These are phyloP conservation scores for Tribolium freemani DNA, from an alignment of 2,888 invertebrate genomes.

Conservation along the genomic window DNA sequence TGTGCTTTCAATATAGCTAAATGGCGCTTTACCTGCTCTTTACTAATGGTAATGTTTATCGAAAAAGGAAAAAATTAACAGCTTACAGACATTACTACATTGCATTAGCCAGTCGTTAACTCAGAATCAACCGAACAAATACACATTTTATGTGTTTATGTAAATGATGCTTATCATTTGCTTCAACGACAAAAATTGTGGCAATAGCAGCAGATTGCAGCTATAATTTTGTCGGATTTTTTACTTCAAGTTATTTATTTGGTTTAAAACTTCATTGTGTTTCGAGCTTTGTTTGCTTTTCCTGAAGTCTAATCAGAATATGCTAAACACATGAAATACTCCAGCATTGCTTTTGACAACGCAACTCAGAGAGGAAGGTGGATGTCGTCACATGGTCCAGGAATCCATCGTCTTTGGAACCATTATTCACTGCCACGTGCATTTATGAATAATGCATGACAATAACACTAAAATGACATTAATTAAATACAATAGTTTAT, in stretches of 20 bases:
- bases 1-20: slow-evolving; percentile 15
- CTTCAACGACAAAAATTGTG: not conserved
- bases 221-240: not conserved
- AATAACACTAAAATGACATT: slow-evolving; percentile 35
- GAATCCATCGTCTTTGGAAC: slow-evolving; percentile 16
- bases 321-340: slow-evolving; percentile 1
- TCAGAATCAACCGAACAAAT: not conserved
- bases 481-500: slow-evolving; percentile 35
- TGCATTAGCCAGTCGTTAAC: not conserved
- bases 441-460: slow-evolving; percentile 31
- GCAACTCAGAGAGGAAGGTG: not conserved
- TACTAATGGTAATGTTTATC: not conserved
- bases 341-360: not conserved
- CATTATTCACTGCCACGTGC: slow-evolving; percentile 24
- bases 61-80: not conserved
- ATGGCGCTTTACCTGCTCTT: not conserved
- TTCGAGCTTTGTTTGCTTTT: not conserved
- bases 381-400: slow-evolving; percentile 24
- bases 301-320: slow-evolving; percentile 6
- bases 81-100: not conserved
- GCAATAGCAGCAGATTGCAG: not conserved
- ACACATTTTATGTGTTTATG: not conserved
- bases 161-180: not conserved
- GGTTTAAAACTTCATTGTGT: not conserved
- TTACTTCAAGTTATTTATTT: not conserved